These are phyloP conservation scores for Eristalis intricaria DNA, from an alignment of 2,888 invertebrate species.

Conservation along the genomic window DNA sequence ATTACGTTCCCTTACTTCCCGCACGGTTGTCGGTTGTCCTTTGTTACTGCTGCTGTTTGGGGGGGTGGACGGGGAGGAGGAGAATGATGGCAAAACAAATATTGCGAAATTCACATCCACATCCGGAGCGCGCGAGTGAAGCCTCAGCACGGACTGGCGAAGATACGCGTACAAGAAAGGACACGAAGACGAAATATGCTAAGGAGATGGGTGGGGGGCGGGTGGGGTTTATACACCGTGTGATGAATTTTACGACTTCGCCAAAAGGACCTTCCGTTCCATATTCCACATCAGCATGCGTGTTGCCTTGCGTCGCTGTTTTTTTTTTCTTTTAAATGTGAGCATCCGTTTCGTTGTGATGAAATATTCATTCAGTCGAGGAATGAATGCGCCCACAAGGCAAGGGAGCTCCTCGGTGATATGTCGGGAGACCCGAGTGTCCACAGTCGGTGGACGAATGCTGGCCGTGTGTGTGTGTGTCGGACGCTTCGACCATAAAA, in stretches of 20 bases:
- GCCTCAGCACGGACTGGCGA: not conserved
- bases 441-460: too few relatives aligned
- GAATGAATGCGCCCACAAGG: constrained; percentile 21
- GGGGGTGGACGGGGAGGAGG: not conserved
- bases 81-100: not conserved
- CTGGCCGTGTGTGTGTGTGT: not conserved
- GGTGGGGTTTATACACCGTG: constrained; percentile 27
- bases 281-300: constrained; percentile 27
- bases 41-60: not conserved
- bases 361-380: constrained; percentile 40
- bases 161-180: not conserved
- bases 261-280: constrained; percentile 54
- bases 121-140: not conserved
- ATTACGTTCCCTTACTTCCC: not conserved
- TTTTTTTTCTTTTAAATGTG: not conserved
- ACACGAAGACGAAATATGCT: constrained; percentile 22
- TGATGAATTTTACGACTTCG: constrained; percentile 66
- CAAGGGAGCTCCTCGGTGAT: not conserved
- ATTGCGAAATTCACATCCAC: constrained; percentile 31
- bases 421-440: too few relatives aligned
- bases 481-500: not conserved
- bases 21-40: not conserved
- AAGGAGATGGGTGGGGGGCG: not conserved
- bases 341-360: constrained; percentile 40
- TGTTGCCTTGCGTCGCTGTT: constrained; percentile 12